Percentiles rank a stretch among this genome's conserved stretches.
Conservation (phyloP, 1,140 invertebrate species). For the Melipona quadrifasciata region DNA sequence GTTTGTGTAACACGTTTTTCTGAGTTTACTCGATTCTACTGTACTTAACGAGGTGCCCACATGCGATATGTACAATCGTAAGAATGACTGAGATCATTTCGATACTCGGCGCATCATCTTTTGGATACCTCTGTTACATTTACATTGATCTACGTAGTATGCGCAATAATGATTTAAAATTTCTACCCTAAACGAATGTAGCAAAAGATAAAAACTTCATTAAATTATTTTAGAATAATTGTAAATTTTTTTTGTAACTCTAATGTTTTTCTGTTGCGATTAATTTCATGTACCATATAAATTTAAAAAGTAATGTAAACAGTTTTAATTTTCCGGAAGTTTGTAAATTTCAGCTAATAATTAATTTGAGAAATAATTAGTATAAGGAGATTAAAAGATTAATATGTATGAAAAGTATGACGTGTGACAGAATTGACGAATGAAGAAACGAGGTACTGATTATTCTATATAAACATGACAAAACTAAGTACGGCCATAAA, state of each 20-base stretch:
- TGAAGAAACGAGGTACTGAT: neutral
- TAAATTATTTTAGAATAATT: neutral
- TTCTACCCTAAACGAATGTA: neutral
- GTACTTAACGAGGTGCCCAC: conserved; percentile 23
- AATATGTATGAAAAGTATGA: neutral
- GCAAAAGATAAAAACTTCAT: neutral
- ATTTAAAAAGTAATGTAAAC: neutral
- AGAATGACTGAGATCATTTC: conserved; percentile 69
- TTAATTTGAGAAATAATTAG: neutral
- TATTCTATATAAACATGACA: conserved; percentile 27
- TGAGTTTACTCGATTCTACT: conserved; percentile 7
- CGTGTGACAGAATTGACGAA: neutral
- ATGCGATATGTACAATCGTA: conserved; percentile 42
- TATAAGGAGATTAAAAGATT: neutral
- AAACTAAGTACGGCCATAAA: conserved; percentile 76
- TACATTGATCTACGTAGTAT: conserved; percentile 62
- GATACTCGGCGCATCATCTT: conserved; percentile 63
- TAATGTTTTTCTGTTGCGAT: neutral
- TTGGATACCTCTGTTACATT: conserved; percentile 46
- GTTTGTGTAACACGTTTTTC: conserved; percentile 17
- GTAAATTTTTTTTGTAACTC: neutral
- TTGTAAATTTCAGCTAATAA: neutral
- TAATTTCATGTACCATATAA: neutral
- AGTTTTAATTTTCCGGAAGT: conserved; percentile 31
- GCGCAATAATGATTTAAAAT: conserved; percentile 43